Evolutionary conservation across 2,888 invertebrate species (phyloP).

Genomic region (Drosophila longiperda): DNA sequence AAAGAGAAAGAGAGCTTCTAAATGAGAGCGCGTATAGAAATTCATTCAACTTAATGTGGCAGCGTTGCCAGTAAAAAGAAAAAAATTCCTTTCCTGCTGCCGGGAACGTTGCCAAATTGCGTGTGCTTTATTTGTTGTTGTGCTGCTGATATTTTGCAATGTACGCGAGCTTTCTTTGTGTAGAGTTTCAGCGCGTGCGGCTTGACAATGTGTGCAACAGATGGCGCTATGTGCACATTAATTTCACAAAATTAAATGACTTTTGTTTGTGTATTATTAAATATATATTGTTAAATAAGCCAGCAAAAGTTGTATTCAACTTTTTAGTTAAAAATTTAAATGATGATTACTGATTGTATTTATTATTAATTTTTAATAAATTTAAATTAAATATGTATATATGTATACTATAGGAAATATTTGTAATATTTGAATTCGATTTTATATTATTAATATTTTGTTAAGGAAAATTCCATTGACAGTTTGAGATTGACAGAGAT

Average conservation of each 20-base stretch:
- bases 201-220: conserved; percentile 45
- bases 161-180: conserved; percentile 56
- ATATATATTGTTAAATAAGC: neutral
- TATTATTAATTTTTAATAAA: neutral
- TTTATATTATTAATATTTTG: neutral
- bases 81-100: conserved; percentile 2
- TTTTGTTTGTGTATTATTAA: neutral
- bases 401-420: neutral
- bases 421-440: neutral
- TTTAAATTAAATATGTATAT: neutral
- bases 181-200: conserved; percentile 39
- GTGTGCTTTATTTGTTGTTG: conserved; percentile 20
- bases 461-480: neutral
- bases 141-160: conserved; percentile 3
- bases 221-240: conserved; percentile 50
- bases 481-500: neutral
- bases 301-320: neutral
- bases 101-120: conserved; percentile 5
- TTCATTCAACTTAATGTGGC: conserved; percentile 8
- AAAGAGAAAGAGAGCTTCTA: conserved; percentile 3
- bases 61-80: conserved; percentile 51
- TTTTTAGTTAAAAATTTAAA: neutral
- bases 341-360: neutral
- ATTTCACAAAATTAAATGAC: neutral
- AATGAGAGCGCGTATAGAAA: conserved; percentile 2